These are phyloP conservation scores for Conus ventricosus DNA, from an alignment of 1,140 invertebrate species.

Conservation along the genomic window DNA sequence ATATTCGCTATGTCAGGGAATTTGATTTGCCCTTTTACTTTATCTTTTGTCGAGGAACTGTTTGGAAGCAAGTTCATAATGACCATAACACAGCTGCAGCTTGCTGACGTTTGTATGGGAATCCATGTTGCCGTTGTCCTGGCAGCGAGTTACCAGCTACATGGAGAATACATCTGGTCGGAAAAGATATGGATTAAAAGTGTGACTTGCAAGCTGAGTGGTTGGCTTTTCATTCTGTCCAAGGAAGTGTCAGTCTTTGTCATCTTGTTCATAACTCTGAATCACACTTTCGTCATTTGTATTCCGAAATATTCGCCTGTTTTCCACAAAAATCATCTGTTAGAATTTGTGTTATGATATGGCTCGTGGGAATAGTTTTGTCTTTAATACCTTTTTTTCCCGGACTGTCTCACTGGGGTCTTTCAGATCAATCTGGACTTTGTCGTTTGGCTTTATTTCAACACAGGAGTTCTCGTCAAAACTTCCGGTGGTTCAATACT, in stretches of 20 bases:
- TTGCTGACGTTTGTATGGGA: conserved; percentile 60
- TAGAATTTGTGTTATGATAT: not conserved
- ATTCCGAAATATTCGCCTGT: conserved; percentile 50
- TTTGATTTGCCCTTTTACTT: conserved; percentile 39
- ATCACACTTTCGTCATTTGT: conserved; percentile 54
- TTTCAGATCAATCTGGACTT: not conserved
- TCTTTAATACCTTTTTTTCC: conserved; percentile 11
- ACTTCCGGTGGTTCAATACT: not conserved
- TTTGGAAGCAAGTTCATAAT: not conserved
- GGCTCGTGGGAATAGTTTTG: not conserved
- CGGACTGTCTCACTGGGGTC: conserved; percentile 29
- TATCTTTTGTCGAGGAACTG: not conserved
- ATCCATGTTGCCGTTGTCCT: conserved; percentile 37
- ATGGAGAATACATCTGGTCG: not conserved
- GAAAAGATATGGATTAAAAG: not conserved
- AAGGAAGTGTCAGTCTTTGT: conserved; percentile 49
- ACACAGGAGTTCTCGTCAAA: not conserved
- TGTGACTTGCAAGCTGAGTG: not conserved
- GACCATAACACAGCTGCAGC: conserved; percentile 62
- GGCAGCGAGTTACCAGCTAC: conserved; percentile 53
- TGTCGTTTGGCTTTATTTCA: not conserved
- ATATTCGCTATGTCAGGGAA: conserved; percentile 46
- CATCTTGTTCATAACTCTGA: conserved; percentile 45
- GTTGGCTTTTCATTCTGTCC: conserved; percentile 38
- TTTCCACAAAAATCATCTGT: conserved; percentile 24